A percentile compares a stretch with the other conserved stretches of the same genome.
phyloP scores from a whole-genome alignment of 1,140 invertebrate species.

The Rhyzopertha dominica region DNA sequence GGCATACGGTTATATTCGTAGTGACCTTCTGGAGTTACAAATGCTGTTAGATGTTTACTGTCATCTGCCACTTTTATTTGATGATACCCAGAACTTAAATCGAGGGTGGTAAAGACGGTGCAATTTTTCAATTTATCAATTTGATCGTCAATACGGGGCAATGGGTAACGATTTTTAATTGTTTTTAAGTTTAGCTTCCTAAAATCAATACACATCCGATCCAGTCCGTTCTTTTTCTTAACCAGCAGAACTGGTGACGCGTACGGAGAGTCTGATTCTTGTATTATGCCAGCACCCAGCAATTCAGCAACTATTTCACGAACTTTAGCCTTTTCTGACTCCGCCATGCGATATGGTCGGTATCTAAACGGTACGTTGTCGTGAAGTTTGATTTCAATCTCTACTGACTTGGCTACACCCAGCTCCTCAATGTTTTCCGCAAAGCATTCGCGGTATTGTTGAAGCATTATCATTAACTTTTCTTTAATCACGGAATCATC shows the following conservation, averaged over 20 bases:
- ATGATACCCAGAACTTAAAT: constrained; percentile 30
- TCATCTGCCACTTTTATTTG: constrained; percentile 33
- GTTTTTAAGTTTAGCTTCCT: constrained; percentile 31
- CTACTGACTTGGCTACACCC: constrained; percentile 19
- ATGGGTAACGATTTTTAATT: constrained; percentile 25
- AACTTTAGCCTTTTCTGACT: constrained; percentile 27
- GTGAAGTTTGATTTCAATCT: constrained; percentile 30
- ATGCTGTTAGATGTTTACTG: constrained; percentile 31
- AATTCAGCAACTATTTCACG: constrained; percentile 34
- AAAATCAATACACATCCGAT: constrained; percentile 34
- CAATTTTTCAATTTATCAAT: constrained; percentile 26
- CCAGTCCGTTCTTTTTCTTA: constrained; percentile 34
- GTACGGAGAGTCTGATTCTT: constrained; percentile 38
- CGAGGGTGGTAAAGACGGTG: constrained; percentile 30
- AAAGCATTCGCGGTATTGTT: constrained; percentile 20
- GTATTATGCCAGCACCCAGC: constrained; percentile 28
- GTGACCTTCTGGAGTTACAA: constrained; percentile 33
- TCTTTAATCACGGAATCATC: constrained; percentile 10
- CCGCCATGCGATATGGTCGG: constrained; percentile 30
- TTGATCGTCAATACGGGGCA: constrained; percentile 41
- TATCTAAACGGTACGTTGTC: constrained; percentile 30
- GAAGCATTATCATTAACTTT: constrained; percentile 12
- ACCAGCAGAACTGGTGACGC: constrained; percentile 30
- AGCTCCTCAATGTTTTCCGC: constrained; percentile 17
- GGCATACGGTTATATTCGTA: constrained; percentile 47